A percentile compares a stretch with the other conserved stretches of the same genome.
Evolutionary conservation across 37 sponge, comb jelly and placozoan species (phyloP).

Genomic region (Ephydatia muelleri): DNA sequence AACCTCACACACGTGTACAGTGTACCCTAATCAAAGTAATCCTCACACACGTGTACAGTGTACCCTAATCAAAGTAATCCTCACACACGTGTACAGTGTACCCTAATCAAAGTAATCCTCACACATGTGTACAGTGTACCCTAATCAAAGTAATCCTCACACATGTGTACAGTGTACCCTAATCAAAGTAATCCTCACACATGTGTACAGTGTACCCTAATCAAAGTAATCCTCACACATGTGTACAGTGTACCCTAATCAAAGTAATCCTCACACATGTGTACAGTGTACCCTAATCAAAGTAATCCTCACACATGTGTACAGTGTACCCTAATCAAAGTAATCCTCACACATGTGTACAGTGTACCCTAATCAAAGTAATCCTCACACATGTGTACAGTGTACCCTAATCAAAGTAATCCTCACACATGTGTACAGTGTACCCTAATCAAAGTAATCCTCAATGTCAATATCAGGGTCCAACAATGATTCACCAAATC

Average conservation of each 20-base stretch:
- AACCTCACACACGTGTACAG: not conserved
- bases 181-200: conserved; percentile 99
- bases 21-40: conserved; percentile 95
- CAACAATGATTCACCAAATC: conserved; percentile 84
- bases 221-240: no score
- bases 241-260: conserved; percentile 68
- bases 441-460: conserved; percentile 97
- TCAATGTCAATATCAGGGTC: conserved; percentile 96
- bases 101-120: conserved; percentile 99
- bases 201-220: no score
- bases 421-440: not conserved
- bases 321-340: conserved; percentile 87
- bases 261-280: conserved; percentile 98
- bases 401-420: conserved; percentile 89
- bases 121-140: no score
- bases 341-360: conserved; percentile 66
- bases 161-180: not conserved
- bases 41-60: no score
- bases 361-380: conserved; percentile 95
- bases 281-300: no score
- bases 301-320: not conserved
- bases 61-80: no score
- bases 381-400: conserved; percentile 50
- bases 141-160: no score
- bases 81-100: not conserved